These are phyloP conservation scores for Littorina saxatilis DNA, from an alignment of 1,140 invertebrate genomes.

Conservation along the genomic window DNA sequence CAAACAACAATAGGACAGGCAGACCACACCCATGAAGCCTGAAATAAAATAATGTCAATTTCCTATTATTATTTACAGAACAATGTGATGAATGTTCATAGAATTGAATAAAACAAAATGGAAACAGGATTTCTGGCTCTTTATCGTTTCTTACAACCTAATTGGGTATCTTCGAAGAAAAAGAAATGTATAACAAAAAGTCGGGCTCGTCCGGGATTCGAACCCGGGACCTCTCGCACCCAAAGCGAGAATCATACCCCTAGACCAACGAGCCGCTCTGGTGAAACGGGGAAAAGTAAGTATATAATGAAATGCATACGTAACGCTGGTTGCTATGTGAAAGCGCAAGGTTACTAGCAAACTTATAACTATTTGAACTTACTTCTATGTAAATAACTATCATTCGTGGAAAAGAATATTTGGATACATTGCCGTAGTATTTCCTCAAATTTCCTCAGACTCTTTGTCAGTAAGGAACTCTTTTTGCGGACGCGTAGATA, in stretches of 20 bases:
- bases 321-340: conserved; percentile 25
- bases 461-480: neutral
- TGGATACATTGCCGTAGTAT: neutral
- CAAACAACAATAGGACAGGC: too few species aligned
- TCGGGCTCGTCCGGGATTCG: conserved; percentile 69
- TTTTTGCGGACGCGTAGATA: neutral
- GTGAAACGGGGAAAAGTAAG: neutral
- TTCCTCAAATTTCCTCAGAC: neutral
- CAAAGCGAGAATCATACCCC: conserved; percentile 71
- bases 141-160: too few species aligned
- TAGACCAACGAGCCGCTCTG: conserved; percentile 67
- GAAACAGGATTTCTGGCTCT: too few species aligned
- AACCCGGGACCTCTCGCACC: conserved; percentile 71
- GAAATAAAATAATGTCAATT: too few species aligned
- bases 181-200: conserved; percentile 34
- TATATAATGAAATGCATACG: neutral
- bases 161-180: too few species aligned
- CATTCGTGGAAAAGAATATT: too few species aligned
- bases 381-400: neutral
- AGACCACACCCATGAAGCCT: too few species aligned
- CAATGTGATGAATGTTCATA: too few species aligned
- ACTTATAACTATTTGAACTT: neutral
- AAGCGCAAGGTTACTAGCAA: neutral
- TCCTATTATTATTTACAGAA: too few species aligned
- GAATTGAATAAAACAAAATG: too few species aligned